Evolutionary conservation across 2,888 invertebrate species (phyloP).

Genomic region (Pammene fasciana): DNA sequence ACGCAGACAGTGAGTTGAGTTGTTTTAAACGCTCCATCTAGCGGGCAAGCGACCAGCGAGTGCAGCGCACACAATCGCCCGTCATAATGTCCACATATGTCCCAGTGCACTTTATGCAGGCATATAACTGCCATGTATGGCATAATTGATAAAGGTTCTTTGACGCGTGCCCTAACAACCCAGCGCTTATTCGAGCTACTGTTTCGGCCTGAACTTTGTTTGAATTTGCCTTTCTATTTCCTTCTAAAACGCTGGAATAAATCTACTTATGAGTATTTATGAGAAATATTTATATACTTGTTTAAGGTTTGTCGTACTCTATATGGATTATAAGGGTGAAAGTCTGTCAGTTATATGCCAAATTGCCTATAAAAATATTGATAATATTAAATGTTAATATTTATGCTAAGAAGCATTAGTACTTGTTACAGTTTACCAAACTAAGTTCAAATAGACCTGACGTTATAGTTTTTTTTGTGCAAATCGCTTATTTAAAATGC

Average conservation of each 20-base stretch:
- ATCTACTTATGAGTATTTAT: not conserved
- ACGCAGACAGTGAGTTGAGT: too few relatives aligned
- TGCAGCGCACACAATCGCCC: conserved; percentile 30
- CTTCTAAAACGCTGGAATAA: not conserved
- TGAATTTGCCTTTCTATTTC: not conserved
- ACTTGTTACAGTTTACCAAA: too few relatives aligned
- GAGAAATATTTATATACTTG: not conserved
- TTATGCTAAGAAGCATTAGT: too few relatives aligned
- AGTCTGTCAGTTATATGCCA: too few relatives aligned
- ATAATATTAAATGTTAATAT: too few relatives aligned
- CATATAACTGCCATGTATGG: conserved; percentile 35
- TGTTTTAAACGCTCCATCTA: not conserved
- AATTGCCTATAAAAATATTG: too few relatives aligned
- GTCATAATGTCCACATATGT: conserved; percentile 37
- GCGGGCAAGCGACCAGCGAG: not conserved
- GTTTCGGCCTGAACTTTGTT: conserved; percentile 8
- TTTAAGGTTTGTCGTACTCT: too few relatives aligned
- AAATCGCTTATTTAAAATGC: too few relatives aligned
- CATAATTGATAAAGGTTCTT: conserved; percentile 42
- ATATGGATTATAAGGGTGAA: too few relatives aligned
- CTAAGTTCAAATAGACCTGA: too few relatives aligned
- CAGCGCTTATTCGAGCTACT: conserved; percentile 15
- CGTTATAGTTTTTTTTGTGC: too few relatives aligned
- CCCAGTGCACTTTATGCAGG: conserved; percentile 39
- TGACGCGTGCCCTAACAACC: conserved; percentile 37